These are phyloP conservation scores for Pandemis heparana DNA, from an alignment of 2,888 invertebrate genomes.

Conservation along the genomic window DNA sequence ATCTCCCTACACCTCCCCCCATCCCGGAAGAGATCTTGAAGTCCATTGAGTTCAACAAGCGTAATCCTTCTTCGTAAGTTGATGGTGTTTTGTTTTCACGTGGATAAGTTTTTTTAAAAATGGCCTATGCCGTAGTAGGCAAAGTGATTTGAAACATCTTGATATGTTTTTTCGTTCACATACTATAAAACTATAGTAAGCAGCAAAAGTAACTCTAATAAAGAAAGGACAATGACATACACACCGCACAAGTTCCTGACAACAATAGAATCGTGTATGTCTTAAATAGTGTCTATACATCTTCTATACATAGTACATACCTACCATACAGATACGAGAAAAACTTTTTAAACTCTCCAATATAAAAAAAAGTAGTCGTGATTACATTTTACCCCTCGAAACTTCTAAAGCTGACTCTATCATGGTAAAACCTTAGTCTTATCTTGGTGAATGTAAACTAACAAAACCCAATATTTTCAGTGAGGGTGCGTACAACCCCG, in stretches of 20 bases:
- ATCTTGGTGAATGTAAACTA: not conserved
- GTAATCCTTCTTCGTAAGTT: constrained; percentile 78
- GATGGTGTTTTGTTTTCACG: not conserved
- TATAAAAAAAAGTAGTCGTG: too few relatives aligned
- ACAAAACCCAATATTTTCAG: constrained; percentile 55
- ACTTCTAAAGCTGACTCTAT: not conserved
- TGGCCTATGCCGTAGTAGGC: not conserved
- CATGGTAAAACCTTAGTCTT: not conserved
- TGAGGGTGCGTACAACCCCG: constrained; percentile 73
- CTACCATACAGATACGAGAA: too few relatives aligned
- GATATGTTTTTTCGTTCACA: too few relatives aligned
- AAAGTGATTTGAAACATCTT: too few relatives aligned
- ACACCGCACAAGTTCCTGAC: too few relatives aligned
- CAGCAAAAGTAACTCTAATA: too few relatives aligned
- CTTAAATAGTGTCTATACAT: too few relatives aligned
- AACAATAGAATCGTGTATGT: too few relatives aligned
- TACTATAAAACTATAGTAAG: too few relatives aligned
- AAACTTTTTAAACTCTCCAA: too few relatives aligned
- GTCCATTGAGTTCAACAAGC: constrained; percentile 81
- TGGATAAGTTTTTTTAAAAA: not conserved
- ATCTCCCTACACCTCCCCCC: constrained; percentile 86
- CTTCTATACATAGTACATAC: too few relatives aligned
- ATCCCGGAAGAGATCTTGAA: constrained; percentile 82
- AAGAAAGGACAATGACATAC: too few relatives aligned
- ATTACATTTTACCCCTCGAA: not conserved